These are phyloP conservation scores for Danio albolineatus DNA, from an alignment of 2,797 vertebrate species.

Conservation along the genomic window DNA sequence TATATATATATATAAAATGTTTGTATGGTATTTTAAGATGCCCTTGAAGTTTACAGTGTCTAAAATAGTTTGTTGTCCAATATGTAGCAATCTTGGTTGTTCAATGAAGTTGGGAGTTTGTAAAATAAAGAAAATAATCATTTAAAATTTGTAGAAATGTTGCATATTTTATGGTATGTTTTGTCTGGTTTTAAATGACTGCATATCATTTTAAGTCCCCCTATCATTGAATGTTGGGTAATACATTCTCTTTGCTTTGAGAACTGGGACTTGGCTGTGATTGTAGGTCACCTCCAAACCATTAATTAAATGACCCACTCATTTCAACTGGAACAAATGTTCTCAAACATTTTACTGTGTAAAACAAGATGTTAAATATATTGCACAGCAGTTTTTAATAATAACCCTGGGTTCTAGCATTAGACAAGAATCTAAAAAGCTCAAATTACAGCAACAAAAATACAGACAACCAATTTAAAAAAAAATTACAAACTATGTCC, in stretches of 20 bases:
- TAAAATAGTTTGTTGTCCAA: no score
- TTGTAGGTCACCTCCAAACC: neutral
- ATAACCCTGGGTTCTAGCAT: neutral
- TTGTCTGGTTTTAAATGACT: no score
- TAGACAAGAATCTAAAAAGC: neutral
- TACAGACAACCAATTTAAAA: conserved; percentile 2
- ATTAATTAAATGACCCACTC: neutral
- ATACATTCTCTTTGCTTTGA: neutral
- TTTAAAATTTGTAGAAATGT: no score
- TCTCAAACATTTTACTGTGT: conserved; percentile 44
- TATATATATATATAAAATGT: no score
- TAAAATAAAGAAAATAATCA: no score
- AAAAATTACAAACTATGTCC: neutral
- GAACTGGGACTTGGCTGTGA: neutral
- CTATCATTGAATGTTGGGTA: no score
- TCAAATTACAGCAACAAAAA: neutral
- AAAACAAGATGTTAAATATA: conserved; percentile 29
- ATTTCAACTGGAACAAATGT: neutral
- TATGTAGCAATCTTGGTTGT: no score
- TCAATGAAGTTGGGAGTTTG: no score
- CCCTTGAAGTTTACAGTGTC: no score
- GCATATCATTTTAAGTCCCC: no score
- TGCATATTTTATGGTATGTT: no score
- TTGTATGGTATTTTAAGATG: no score
- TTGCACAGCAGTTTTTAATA: neutral